These are phyloP conservation scores for Hirtodrosophila cameraria DNA, from an alignment of 2,888 invertebrate species.

Conservation along the genomic window DNA sequence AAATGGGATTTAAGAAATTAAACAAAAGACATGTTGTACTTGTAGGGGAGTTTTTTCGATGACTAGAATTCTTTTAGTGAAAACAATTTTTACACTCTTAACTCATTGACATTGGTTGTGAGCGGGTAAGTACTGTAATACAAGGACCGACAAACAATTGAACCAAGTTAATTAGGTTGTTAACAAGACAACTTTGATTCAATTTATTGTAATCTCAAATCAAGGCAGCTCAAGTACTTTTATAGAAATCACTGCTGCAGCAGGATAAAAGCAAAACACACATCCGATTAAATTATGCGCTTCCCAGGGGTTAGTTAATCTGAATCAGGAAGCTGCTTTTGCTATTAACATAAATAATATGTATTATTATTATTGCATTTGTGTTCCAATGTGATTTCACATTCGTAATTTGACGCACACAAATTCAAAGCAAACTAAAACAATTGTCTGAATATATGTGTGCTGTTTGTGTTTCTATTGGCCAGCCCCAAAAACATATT, in stretches of 20 bases:
- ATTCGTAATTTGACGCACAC: constrained; percentile 39
- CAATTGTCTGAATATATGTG: constrained; percentile 49
- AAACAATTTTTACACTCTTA: too few species aligned
- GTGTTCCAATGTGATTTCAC: constrained; percentile 20
- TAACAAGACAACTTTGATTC: background rate
- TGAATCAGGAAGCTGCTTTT: constrained; percentile 17
- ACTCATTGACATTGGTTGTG: too few species aligned
- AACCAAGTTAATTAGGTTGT: background rate
- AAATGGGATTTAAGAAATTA: too few species aligned
- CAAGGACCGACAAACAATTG: background rate
- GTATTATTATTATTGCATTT: constrained; percentile 29
- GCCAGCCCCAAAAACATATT: constrained; percentile 40
- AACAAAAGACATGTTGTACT: too few species aligned
- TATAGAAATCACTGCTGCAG: constrained; percentile 21
- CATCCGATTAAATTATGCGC: constrained; percentile 28
- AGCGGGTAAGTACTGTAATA: too few species aligned
- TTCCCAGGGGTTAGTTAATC: constrained; percentile 21
- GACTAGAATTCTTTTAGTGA: too few species aligned
- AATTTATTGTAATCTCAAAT: constrained; percentile 13
- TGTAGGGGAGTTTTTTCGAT: too few species aligned
- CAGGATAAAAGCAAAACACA: constrained; percentile 2
- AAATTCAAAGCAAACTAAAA: constrained; percentile 20
- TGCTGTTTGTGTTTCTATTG: constrained; percentile 12
- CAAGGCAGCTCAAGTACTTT: background rate
- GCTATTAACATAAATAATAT: constrained; percentile 54